Conservation (phyloP, 2,888 invertebrate genomes). For the Parnassius smintheus region DNA sequence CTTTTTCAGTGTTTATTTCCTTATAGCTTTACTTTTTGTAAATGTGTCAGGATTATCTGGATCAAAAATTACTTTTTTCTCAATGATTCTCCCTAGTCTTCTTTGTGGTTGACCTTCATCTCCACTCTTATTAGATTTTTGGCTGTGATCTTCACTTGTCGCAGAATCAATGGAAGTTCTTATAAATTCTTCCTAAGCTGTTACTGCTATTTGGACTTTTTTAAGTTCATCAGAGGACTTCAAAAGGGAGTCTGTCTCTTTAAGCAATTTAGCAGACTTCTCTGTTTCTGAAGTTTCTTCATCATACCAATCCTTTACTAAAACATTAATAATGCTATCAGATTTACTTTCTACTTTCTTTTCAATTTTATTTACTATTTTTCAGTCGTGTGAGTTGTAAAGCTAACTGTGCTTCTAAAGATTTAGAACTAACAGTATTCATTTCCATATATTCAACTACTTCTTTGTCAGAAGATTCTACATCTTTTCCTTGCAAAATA, state of each 20-base stretch:
- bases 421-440: constrained; percentile 35
- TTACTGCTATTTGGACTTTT: constrained; percentile 37
- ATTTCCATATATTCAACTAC: constrained; percentile 33
- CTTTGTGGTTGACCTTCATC: constrained; percentile 68
- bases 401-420: constrained; percentile 59
- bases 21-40: constrained; percentile 64
- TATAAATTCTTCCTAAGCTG: constrained; percentile 40
- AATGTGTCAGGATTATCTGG: constrained; percentile 82
- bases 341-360: constrained; percentile 33
- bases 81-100: constrained; percentile 81
- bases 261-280: constrained; percentile 34
- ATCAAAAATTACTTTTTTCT: constrained; percentile 88
- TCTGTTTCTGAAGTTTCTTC: constrained; percentile 57
- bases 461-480: constrained; percentile 39
- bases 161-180: constrained; percentile 47
- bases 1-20: constrained; percentile 48
- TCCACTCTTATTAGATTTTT: constrained; percentile 45
- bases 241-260: constrained; percentile 39
- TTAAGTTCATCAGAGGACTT: constrained; percentile 37
- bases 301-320: constrained; percentile 80
- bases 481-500: constrained; percentile 71
- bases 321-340: constrained; percentile 69
- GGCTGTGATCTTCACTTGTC: constrained; percentile 44
- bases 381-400: constrained; percentile 60
- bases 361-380: constrained; percentile 29